These are phyloP conservation scores for Ictalurus punctatus DNA, from an alignment of 2,113 vertebrate genomes.

Conservation along the genomic window DNA sequence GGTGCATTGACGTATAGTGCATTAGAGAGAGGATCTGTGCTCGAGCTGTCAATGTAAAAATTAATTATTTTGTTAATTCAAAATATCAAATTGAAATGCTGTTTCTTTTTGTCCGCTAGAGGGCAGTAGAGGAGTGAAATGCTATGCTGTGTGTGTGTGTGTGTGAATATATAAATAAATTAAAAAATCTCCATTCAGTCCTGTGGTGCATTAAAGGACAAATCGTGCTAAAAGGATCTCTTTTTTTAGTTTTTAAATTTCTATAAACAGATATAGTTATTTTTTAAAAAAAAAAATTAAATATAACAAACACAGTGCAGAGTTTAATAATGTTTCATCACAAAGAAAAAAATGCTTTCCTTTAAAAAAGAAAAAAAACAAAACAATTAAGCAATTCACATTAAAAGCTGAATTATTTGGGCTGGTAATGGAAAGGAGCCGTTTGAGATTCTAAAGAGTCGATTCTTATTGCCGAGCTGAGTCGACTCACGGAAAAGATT, in stretches of 20 bases:
- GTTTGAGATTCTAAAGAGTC: neutral
- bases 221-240: neutral
- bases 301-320: neutral
- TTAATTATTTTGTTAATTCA: no score
- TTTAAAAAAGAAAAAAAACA: neutral
- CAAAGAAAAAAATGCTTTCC: neutral
- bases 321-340: neutral
- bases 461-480: neutral
- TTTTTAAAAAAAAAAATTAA: no score
- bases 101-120: constrained; percentile 19
- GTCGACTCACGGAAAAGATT: neutral
- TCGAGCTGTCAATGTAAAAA: no score
- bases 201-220: neutral
- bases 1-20: neutral
- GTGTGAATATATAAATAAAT: neutral
- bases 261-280: neutral
- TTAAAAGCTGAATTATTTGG: neutral
- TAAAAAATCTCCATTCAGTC: neutral
- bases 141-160: neutral
- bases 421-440: neutral
- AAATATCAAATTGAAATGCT: neutral
- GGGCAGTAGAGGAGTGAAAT: neutral
- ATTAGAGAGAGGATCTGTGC: neutral
- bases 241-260: no score
- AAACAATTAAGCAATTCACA: neutral